Percentiles rank a stretch among this genome's conserved stretches.
These are phyloP conservation scores for Hydrolagus affinis DNA, from an alignment of 2,113 vertebrate genomes.

Conservation along the genomic window DNA sequence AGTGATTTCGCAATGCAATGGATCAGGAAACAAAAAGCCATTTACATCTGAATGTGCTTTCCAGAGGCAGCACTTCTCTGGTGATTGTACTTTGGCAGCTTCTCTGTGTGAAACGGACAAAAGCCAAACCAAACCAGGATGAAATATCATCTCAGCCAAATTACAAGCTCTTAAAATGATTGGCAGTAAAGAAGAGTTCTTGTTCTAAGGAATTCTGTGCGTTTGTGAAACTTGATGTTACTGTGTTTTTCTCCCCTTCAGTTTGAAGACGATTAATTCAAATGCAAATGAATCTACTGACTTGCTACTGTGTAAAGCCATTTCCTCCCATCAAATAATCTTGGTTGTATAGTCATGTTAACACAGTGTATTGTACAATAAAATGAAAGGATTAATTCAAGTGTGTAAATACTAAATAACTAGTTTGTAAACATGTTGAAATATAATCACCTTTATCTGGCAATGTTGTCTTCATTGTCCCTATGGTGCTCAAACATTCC, in stretches of 20 bases:
- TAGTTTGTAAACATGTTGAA: no score
- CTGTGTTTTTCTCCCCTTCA: background rate
- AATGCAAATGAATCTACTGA: background rate
- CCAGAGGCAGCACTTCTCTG: background rate
- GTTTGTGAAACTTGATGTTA: background rate
- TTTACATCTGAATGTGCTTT: background rate
- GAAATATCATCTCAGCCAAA: background rate
- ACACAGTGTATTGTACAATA: background rate
- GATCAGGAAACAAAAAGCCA: background rate
- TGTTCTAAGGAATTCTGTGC: background rate
- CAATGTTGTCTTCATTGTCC: no score
- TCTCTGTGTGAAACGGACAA: background rate
- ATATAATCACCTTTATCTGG: no score
- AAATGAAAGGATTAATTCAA: background rate
- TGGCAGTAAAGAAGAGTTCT: background rate
- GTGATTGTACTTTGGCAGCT: background rate
- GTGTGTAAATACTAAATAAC: no score
- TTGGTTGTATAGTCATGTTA: background rate
- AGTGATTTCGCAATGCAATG: background rate
- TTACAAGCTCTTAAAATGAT: background rate
- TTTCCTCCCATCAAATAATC: background rate
- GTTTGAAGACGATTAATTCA: background rate
- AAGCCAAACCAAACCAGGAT: background rate
- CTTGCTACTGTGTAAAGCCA: background rate
- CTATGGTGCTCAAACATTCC: no score